Evolutionary conservation across 2,113 vertebrate genomes (phyloP).

Genomic region (Heloderma charlesbogerti): DNA sequence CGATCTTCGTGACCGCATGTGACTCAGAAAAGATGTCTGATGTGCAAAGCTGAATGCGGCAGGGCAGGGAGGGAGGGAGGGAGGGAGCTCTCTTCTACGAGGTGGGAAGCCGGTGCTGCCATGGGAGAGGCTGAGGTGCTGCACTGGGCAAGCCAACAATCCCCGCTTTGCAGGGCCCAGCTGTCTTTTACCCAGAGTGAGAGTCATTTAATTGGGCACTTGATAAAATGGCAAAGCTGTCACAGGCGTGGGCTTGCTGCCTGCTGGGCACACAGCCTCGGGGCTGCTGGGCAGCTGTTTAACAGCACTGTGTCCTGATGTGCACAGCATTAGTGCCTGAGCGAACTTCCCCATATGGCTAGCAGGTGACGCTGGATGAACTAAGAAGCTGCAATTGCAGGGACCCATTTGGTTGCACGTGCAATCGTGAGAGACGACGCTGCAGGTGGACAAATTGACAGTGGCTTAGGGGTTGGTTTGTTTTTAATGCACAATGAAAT

Average conservation of each 20-base stretch:
- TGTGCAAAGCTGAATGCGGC: neutral
- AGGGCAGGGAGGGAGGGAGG: neutral
- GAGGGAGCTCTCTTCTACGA: neutral
- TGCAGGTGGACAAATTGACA: neutral
- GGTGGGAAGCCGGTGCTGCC: neutral
- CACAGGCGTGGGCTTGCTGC: slow-evolving; percentile 21
- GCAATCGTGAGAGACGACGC: neutral
- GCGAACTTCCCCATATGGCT: fast-evolving
- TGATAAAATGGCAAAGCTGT: fast-evolving
- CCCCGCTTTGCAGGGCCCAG: neutral
- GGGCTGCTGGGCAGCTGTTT: neutral
- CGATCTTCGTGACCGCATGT: neutral
- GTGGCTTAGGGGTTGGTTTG: neutral
- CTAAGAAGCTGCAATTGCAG: neutral
- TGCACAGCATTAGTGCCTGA: fast-evolving
- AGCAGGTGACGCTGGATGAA: neutral
- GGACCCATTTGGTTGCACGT: fast-evolving
- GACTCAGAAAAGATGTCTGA: neutral
- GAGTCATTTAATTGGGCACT: slow-evolving; percentile 24
- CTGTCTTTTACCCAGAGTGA: neutral
- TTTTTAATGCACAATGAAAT: neutral
- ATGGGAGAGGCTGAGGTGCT: fast-evolving
- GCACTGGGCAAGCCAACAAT: neutral
- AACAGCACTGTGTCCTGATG: fast-evolving
- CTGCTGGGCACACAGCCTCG: fast-evolving